A percentile compares a stretch with the other conserved stretches of the same genome.
Conservation (phyloP, 2,113 vertebrate genomes). For the Takifugu flavidus region DNA sequence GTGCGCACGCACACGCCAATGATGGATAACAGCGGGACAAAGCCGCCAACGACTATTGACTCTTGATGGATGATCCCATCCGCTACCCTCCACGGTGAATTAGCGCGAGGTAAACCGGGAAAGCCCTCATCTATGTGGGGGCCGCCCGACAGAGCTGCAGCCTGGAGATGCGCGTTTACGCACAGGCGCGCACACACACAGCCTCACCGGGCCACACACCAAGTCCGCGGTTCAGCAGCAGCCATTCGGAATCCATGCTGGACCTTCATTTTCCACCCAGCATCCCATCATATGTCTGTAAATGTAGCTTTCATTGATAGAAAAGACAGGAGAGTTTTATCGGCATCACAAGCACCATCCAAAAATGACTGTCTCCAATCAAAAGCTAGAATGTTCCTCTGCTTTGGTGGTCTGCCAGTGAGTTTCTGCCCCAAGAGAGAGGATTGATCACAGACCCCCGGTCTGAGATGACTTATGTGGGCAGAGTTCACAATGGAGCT, state of each 20-base stretch:
- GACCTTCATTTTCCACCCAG: constrained; percentile 44
- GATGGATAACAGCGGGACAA: constrained; percentile 74
- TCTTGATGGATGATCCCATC: constrained; percentile 78
- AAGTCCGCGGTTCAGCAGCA: constrained; percentile 48
- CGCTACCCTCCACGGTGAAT: constrained; percentile 60
- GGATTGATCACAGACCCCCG: constrained; percentile 26
- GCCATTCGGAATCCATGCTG: constrained; percentile 46
- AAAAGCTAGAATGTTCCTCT: constrained; percentile 1
- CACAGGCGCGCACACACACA: constrained; percentile 23
- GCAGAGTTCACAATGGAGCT: constrained; percentile 38
- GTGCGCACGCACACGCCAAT: constrained; percentile 41
- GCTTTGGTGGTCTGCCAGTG: constrained; percentile 37
- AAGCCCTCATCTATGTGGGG: constrained; percentile 10
- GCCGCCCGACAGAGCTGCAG: not conserved
- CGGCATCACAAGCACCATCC: no score
- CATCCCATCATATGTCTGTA: constrained; percentile 5
- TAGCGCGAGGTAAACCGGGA: constrained; percentile 62
- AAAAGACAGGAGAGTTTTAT: no score
- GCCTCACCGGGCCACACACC: constrained; percentile 43
- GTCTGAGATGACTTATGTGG: constrained; percentile 41
- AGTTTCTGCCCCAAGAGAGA: constrained; percentile 8
- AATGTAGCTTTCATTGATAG: not conserved
- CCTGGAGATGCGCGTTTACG: constrained; percentile 30
- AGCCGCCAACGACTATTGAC: constrained; percentile 79
- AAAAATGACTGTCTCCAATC: no score